Conservation (phyloP, 1,140 invertebrate genomes). For the Drosophila ironensis region DNA sequence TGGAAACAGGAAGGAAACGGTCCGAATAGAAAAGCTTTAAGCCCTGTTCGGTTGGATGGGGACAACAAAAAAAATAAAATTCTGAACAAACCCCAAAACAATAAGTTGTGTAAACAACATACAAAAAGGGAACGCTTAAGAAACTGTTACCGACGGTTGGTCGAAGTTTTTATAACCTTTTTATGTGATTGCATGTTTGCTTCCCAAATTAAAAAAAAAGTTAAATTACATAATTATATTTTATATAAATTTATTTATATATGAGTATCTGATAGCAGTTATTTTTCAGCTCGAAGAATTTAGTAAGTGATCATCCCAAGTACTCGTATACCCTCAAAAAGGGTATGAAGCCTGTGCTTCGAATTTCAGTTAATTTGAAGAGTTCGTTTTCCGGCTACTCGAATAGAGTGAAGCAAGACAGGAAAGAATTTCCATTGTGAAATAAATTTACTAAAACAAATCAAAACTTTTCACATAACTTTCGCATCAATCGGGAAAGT, state of each 20-base stretch:
- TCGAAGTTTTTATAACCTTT: background rate
- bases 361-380: constrained; percentile 65
- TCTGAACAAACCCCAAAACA: constrained; percentile 25
- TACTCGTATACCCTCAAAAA: background rate
- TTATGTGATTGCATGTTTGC: too few relatives aligned
- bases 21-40: constrained; percentile 46
- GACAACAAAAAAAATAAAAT: constrained; percentile 12
- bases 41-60: constrained; percentile 29
- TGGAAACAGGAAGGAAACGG: constrained; percentile 1
- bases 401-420: background rate
- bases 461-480: constrained; percentile 79
- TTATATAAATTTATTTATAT: background rate
- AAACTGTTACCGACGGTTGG: background rate
- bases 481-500: constrained; percentile 56
- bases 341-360: constrained; percentile 38
- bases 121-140: background rate
- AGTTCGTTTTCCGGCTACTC: constrained; percentile 27
- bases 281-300: too few relatives aligned
- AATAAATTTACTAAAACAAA: constrained; percentile 77
- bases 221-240: background rate
- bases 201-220: background rate
- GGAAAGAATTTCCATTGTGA: constrained; percentile 44
- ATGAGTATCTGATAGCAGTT: too few relatives aligned
- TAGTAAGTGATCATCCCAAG: too few relatives aligned
- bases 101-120: constrained; percentile 16